These are phyloP conservation scores for Sycophila sp. DNA, from an alignment of 1,140 invertebrate genomes.

Conservation along the genomic window DNA sequence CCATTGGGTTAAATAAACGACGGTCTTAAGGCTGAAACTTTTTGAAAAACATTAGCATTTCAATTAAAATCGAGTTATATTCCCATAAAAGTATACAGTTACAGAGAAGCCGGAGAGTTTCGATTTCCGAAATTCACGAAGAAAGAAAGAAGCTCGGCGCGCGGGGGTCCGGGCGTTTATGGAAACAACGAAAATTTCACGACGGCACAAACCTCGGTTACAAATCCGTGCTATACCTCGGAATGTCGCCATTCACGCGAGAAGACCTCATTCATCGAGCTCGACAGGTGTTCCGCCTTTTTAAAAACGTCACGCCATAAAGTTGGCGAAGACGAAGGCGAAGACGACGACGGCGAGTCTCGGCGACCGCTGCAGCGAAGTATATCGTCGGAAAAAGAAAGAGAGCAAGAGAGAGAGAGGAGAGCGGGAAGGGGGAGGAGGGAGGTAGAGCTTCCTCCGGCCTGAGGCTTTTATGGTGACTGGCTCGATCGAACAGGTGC, in stretches of 20 bases:
- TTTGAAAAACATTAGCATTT: too few species aligned
- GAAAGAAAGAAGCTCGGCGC: not conserved
- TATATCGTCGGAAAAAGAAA: not conserved
- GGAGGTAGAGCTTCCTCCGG: constrained; percentile 43
- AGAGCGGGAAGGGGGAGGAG: constrained; percentile 10
- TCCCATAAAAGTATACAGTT: too few species aligned
- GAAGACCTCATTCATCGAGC: constrained; percentile 41
- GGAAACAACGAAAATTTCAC: not conserved
- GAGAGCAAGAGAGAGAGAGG: constrained; percentile 2
- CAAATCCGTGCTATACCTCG: constrained; percentile 15
- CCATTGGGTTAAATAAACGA: too few species aligned
- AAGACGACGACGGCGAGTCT: not conserved
- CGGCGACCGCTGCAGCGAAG: too few species aligned
- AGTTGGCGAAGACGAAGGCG: constrained; percentile 9
- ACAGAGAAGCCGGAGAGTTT: not conserved
- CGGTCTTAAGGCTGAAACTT: too few species aligned
- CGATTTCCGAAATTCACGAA: not conserved
- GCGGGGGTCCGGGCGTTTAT: too few species aligned
- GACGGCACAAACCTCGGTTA: not conserved
- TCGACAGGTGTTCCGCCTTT: constrained; percentile 49
- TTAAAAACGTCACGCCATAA: constrained; percentile 38
- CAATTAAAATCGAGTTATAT: too few species aligned
- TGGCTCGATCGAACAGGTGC: constrained; percentile 57
- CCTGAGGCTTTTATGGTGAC: constrained; percentile 49
- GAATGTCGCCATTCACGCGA: constrained; percentile 37